Conservation (phyloP, 2,888 invertebrate genomes). For the Eupithecia insigniata region DNA sequence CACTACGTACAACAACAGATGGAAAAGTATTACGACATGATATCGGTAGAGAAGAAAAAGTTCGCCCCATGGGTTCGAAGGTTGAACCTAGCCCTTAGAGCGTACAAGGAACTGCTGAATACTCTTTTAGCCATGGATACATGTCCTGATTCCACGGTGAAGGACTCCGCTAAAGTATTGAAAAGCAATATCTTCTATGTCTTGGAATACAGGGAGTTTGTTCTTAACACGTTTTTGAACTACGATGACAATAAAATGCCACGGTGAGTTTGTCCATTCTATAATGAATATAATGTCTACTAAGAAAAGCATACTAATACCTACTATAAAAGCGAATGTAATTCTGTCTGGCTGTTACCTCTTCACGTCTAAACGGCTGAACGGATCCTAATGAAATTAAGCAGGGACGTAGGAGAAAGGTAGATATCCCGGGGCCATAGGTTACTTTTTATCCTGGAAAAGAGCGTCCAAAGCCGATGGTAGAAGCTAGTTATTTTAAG, state of each 20-base stretch:
- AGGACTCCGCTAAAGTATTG: slow-evolving; percentile 92
- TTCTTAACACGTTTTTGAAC: slow-evolving; percentile 90
- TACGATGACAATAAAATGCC: slow-evolving; percentile 95
- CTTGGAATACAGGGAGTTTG: slow-evolving; percentile 96
- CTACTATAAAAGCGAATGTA: not conserved
- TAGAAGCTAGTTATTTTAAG: not conserved
- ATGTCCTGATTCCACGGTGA: slow-evolving; percentile 87
- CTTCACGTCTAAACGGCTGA: not conserved
- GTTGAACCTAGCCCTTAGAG: slow-evolving; percentile 92
- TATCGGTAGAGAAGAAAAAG: slow-evolving; percentile 93
- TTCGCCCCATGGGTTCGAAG: slow-evolving; percentile 92
- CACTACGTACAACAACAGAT: slow-evolving; percentile 97
- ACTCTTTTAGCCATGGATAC: slow-evolving; percentile 93
- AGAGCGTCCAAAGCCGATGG: not conserved
- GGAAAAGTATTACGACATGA: slow-evolving; percentile 93
- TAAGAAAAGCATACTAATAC: not conserved
- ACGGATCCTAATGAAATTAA: not conserved
- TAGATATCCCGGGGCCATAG: not conserved
- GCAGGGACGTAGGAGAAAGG: too few species aligned
- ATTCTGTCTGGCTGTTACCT: not conserved
- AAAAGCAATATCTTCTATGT: slow-evolving; percentile 97
- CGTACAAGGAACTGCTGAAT: slow-evolving; percentile 92
- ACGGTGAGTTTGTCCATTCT: slow-evolving; percentile 83
- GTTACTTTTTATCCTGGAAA: not conserved
- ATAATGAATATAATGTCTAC: too few species aligned